Evolutionary conservation across 2,113 vertebrate species (phyloP).

Genomic region (Nansenia antarctica): DNA sequence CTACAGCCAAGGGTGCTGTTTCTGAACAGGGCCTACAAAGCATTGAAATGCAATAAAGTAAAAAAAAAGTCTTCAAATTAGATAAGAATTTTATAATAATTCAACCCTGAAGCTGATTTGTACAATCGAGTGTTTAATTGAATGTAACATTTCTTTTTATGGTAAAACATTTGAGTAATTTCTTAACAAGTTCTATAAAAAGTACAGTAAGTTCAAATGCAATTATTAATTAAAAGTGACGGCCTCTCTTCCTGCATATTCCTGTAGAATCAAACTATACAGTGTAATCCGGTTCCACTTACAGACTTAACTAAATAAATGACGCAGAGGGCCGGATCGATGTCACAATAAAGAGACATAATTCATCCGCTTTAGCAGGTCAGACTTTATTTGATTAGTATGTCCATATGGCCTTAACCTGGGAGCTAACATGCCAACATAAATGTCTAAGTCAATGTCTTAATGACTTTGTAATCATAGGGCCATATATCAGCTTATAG

Average conservation of each 20-base stretch:
- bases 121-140: background rate
- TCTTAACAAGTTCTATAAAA: too few relatives aligned
- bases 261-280: background rate
- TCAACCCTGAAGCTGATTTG: background rate
- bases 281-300: background rate
- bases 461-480: constrained; percentile 3
- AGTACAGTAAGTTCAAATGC: too few relatives aligned
- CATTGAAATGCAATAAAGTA: too few relatives aligned
- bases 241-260: background rate
- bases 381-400: constrained; percentile 45
- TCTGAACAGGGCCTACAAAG: too few relatives aligned
- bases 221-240: background rate
- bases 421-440: constrained; percentile 37
- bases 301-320: background rate
- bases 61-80: too few relatives aligned
- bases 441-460: constrained; percentile 10
- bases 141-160: too few relatives aligned
- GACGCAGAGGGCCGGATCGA: background rate
- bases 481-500: constrained; percentile 19
- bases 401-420: constrained; percentile 15
- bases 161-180: too few relatives aligned
- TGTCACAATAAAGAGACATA: constrained; percentile 32
- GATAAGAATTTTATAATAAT: too few relatives aligned
- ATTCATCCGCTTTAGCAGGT: constrained; percentile 29
- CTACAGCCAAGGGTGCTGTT: too few relatives aligned